Base-by-base conservation (phyloP, 2,113 vertebrate genomes). In the Centropus unirufus region DNA sequence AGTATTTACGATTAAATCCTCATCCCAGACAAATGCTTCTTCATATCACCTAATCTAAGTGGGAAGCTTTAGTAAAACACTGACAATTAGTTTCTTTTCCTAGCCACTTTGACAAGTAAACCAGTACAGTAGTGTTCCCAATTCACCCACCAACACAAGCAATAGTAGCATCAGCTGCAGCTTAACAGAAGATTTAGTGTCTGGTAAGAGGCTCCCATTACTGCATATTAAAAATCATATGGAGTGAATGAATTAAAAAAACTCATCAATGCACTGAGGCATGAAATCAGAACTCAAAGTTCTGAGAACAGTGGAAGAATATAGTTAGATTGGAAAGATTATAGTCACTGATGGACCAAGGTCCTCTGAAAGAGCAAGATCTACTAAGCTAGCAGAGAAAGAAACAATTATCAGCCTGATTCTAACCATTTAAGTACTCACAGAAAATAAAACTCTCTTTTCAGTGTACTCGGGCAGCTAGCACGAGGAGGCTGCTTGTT, bases 281-380 rank as follows among this genome's bases (percentile, higher is more conserved):
- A 77, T 20, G 83, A 94, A 96, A 95, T 81, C 83, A 89, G 78
- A 78, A 76, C 76, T 83, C 79, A 40, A 86, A 93, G 94, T 86
- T 89, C 85, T 90, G 73, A 86, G 76, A 90, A 77, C 14, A 89
- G 76, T 9, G n/a, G 61, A 86, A 90, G 96, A 89, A 92, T 52
- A 75, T 1, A 61, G 76, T 36, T 36, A 89, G 83, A 64, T 2
- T 52, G 46, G 61, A 73, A 92, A 89, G 89, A 87, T 76, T 75
- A 68, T 51, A 93, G 75, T 44, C 14, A 86, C 27, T 80, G 81
- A 47, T 49, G 32, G 44, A 89, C 68, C 1, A 1, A 4, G 32
- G 76, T 7, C 40, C 47, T 68, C 42, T 34, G 32, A 34, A 87
- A 75, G 9, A 76, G 57, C 63, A 83, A 21, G 57, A 70, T 62